A percentile compares a stretch with the other conserved stretches of the same genome.
These are phyloP conservation scores for Nansenia antarctica DNA, from an alignment of 2,113 vertebrate species.

Conservation along the genomic window DNA sequence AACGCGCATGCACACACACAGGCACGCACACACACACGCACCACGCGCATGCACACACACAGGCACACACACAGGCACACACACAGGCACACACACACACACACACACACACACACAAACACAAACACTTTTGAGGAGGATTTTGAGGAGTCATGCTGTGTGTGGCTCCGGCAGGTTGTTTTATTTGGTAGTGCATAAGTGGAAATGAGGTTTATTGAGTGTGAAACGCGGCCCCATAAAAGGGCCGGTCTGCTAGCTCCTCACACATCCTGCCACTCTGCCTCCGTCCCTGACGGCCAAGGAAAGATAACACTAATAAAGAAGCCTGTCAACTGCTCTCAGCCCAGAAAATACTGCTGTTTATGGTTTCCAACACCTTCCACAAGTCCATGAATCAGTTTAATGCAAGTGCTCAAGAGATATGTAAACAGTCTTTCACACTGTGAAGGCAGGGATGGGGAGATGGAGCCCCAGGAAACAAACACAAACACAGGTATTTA, in stretches of 20 bases:
- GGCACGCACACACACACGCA: slow-evolving; percentile 10
- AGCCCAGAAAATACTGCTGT: slow-evolving; percentile 38
- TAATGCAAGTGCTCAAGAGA: slow-evolving; percentile 15
- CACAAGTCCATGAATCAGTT: slow-evolving; percentile 35
- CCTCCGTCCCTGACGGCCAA: slow-evolving; percentile 12
- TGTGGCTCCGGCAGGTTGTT: background rate
- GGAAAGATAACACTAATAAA: slow-evolving; percentile 53
- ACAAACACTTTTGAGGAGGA: background rate
- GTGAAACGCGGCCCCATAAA: slow-evolving; percentile 40
- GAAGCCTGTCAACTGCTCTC: slow-evolving; percentile 15
- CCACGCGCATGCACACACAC: slow-evolving; percentile 8
- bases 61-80: background rate
- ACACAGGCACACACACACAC: slow-evolving; percentile 5
- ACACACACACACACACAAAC: slow-evolving; percentile 12
- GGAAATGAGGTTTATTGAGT: slow-evolving; percentile 46
- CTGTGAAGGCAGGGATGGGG: slow-evolving; percentile 16
- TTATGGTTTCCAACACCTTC: slow-evolving; percentile 22
- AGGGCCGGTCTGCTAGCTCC: slow-evolving; percentile 20
- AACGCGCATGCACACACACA: slow-evolving; percentile 1
- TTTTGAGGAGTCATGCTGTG: background rate
- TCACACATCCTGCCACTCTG: slow-evolving; percentile 2
- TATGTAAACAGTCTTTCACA: slow-evolving; percentile 37
- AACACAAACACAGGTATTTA: background rate
- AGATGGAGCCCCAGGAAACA: slow-evolving; percentile 32
- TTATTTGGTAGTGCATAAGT: background rate